phyloP scores from a whole-genome alignment of 2,888 invertebrate species.

The Mesoligia furuncula region DNA sequence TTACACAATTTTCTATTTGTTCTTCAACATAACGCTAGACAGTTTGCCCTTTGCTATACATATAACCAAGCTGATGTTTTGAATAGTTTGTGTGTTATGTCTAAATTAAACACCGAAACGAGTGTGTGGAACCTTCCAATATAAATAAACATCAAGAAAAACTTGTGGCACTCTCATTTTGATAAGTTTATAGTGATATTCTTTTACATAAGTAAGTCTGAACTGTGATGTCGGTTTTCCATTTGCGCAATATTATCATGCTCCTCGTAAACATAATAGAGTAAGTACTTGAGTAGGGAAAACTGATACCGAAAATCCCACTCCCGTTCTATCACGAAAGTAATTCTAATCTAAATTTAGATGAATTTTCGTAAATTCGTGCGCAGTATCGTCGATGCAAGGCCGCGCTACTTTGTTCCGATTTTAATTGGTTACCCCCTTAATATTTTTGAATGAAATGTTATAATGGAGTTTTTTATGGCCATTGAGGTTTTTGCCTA shows the following conservation, averaged over 20 bases:
- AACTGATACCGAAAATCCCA: constrained; percentile 49
- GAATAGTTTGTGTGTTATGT: not conserved
- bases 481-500: constrained; percentile 23
- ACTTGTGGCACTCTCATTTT: constrained; percentile 31
- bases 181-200: constrained; percentile 51
- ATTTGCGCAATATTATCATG: constrained; percentile 57
- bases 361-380: constrained; percentile 69
- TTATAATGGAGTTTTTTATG: constrained; percentile 50
- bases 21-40: constrained; percentile 31
- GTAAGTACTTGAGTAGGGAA: constrained; percentile 55
- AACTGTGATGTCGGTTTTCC: constrained; percentile 46
- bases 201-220: constrained; percentile 48
- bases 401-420: constrained; percentile 69
- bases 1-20: constrained; percentile 49
- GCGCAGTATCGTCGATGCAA: constrained; percentile 65
- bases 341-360: constrained; percentile 75
- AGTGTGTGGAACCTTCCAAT: constrained; percentile 25
- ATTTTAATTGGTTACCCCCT: constrained; percentile 76
- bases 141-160: constrained; percentile 43
- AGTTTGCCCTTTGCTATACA: constrained; percentile 25
- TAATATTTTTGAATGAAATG: constrained; percentile 60
- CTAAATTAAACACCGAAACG: constrained; percentile 11
- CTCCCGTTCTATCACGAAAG: constrained; percentile 68
- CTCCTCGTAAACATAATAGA: constrained; percentile 65
- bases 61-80: constrained; percentile 23